Conservation (phyloP, 2,888 invertebrate species). For the Acanthosepion esculentum region DNA sequence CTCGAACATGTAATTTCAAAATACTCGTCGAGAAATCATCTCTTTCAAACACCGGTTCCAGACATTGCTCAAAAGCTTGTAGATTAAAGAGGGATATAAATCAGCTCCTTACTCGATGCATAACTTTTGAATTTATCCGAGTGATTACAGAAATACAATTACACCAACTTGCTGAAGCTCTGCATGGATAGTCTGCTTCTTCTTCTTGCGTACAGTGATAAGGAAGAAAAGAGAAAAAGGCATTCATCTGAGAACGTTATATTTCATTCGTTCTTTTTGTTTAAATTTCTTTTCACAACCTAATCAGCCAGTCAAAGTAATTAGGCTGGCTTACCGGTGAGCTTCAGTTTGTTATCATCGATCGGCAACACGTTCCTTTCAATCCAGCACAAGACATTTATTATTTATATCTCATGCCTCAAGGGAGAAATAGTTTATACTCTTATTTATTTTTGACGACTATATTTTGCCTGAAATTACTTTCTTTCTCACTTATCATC, state of each 20-base stretch:
- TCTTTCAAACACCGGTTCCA: neutral
- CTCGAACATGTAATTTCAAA: neutral
- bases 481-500: neutral
- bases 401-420: neutral
- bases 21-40: neutral
- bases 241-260: neutral
- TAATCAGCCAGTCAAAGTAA: conserved; percentile 33
- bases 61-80: neutral
- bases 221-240: neutral
- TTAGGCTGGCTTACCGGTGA: neutral
- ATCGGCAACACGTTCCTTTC: neutral
- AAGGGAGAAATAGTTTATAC: neutral
- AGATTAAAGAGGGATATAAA: neutral
- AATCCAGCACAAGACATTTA: neutral
- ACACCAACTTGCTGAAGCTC: neutral
- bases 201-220: neutral
- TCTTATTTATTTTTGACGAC: too few species aligned
- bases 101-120: neutral
- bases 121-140: neutral
- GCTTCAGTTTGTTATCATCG: neutral
- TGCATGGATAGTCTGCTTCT: neutral
- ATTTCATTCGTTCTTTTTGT: neutral
- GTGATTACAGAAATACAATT: neutral
- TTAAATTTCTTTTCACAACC: neutral
- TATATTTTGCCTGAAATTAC: neutral